A percentile compares a stretch with the other conserved stretches of the same genome.
Evolutionary conservation across 1,140 invertebrate genomes (phyloP).

Genomic region (Brachionus calyciflorus): DNA sequence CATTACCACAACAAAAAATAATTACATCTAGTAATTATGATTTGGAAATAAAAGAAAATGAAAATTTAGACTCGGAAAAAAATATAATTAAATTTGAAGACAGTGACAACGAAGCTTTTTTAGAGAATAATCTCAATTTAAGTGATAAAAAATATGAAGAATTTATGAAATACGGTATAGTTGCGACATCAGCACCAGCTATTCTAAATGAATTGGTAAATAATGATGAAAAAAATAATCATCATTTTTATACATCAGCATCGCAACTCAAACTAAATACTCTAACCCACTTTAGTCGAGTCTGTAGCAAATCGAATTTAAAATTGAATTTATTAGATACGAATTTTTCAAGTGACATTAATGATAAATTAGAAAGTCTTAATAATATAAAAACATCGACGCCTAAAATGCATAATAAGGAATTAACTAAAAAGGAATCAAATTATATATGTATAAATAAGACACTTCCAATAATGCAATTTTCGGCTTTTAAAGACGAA

Average conservation of each 20-base stretch:
- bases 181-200: constrained; percentile 32
- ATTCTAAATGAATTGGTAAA: not conserved
- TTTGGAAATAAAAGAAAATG: not conserved
- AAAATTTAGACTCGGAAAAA: not conserved
- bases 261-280: constrained; percentile 22
- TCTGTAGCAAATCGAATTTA: not conserved
- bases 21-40: not conserved
- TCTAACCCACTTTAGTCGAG: not conserved
- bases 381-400: too few relatives aligned
- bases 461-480: too few relatives aligned
- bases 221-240: not conserved
- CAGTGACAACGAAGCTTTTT: not conserved
- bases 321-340: not conserved
- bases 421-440: not conserved
- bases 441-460: not conserved
- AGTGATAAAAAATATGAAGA: not conserved
- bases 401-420: not conserved
- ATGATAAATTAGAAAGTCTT: too few relatives aligned
- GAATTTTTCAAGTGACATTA: too few relatives aligned
- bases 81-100: not conserved
- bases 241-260: constrained; percentile 7
- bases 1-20: not conserved
- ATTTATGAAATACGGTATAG: not conserved
- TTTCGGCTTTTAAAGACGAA: too few relatives aligned
- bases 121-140: not conserved